phyloP scores from a whole-genome alignment of 2,888 invertebrate genomes.

The Rhagium mordax region DNA sequence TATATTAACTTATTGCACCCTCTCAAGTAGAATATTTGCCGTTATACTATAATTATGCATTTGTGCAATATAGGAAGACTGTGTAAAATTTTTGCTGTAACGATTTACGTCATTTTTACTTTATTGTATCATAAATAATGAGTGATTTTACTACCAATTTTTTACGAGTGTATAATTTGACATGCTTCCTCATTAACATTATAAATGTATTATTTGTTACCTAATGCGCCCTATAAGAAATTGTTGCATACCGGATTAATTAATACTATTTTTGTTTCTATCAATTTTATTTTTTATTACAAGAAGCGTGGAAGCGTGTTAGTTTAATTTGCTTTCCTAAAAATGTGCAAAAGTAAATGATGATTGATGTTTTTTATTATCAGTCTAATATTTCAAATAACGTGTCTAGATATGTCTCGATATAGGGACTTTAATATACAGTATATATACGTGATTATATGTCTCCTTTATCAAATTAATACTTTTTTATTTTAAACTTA shows the following conservation, averaged over 20 bases:
- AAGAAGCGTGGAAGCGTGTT: too few species aligned
- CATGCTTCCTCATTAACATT: not conserved
- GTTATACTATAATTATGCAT: too few species aligned
- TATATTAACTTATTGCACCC: too few species aligned
- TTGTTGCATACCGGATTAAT: too few species aligned
- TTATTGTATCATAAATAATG: not conserved
- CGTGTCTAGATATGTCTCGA: slow-evolving; percentile 24
- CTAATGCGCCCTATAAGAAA: not conserved
- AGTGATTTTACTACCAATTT: not conserved
- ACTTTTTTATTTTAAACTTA: slow-evolving; percentile 3
- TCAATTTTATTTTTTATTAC: not conserved
- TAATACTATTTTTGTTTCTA: not conserved
- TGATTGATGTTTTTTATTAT: slow-evolving; percentile 20
- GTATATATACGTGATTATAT: slow-evolving; percentile 5
- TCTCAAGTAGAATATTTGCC: too few species aligned
- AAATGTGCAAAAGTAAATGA: not conserved
- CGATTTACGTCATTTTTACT: not conserved
- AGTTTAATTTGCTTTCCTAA: not conserved
- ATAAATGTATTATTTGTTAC: not conserved
- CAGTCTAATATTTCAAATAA: not conserved
- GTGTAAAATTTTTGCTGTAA: too few species aligned
- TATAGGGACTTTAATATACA: slow-evolving; percentile 3
- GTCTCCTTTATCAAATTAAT: not conserved
- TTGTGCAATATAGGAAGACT: too few species aligned
- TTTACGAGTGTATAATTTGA: not conserved